A percentile compares a stretch with the other conserved stretches of the same genome.
Conservation (phyloP, 2,888 invertebrate genomes). For the Platycnemis pennipes region DNA sequence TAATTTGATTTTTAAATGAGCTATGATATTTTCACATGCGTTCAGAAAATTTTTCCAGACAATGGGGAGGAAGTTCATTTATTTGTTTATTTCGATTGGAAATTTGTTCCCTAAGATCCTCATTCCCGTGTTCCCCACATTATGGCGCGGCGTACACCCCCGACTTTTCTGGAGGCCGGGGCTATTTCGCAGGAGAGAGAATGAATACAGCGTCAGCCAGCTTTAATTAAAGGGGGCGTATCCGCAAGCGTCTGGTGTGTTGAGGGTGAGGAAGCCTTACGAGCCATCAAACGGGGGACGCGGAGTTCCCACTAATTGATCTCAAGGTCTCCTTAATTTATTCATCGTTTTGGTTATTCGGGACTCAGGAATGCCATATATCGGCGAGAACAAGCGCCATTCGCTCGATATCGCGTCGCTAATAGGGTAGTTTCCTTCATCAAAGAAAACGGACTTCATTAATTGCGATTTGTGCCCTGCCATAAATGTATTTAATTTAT, state of each 20-base stretch:
- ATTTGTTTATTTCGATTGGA: not conserved
- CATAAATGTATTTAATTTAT: too few species aligned
- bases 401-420: not conserved
- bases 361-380: not conserved
- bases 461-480: too few species aligned
- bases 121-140: not conserved
- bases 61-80: not conserved
- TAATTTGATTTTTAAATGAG: too few species aligned
- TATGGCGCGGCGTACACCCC: not conserved
- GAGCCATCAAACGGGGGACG: not conserved
- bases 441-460: too few species aligned
- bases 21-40: not conserved
- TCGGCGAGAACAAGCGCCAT: not conserved
- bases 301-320: not conserved
- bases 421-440: too few species aligned
- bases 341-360: not conserved
- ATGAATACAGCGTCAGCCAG: not conserved
- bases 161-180: not conserved
- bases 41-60: not conserved
- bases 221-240: not conserved
- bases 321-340: not conserved
- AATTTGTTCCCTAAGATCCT: not conserved
- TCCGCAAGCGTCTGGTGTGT: not conserved
- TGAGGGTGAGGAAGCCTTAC: not conserved
- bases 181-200: not conserved